Evolutionary conservation across 2,113 vertebrate genomes (phyloP).

Genomic region (Sus scrofa): DNA sequence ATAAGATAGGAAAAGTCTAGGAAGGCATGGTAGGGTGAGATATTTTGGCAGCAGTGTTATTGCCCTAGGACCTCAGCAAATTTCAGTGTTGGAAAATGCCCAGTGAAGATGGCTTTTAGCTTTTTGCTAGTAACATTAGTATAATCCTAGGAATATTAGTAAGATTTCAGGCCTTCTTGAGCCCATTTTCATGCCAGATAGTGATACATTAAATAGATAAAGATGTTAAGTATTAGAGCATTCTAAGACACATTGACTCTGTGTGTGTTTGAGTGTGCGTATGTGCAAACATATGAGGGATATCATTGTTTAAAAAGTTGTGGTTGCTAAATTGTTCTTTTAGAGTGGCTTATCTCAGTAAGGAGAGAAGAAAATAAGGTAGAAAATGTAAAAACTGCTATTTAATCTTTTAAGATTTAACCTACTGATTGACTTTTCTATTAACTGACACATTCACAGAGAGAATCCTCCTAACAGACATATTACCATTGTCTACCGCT

Average conservation of each 20-base stretch:
- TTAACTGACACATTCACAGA: neutral
- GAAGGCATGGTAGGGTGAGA: neutral
- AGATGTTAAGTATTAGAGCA: neutral
- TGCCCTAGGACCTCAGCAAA: too few species aligned
- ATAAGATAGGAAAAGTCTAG: neutral
- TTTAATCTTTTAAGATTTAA: neutral
- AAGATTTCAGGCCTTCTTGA: neutral
- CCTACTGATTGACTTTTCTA: neutral
- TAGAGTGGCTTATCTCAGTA: neutral
- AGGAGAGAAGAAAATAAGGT: constrained; percentile 42
- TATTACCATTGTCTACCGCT: too few species aligned
- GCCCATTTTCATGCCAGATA: neutral
- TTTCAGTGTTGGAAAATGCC: constrained; percentile 48
- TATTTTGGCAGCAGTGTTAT: neutral
- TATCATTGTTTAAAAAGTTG: neutral
- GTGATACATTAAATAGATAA: neutral
- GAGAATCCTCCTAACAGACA: constrained; percentile 27
- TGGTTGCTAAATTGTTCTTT: neutral
- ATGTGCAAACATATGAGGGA: neutral
- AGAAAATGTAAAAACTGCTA: neutral
- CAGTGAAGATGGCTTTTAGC: neutral
- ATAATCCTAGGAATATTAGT: neutral
- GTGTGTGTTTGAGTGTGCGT: neutral
- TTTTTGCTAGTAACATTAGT: constrained; percentile 4
- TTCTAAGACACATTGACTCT: neutral